These are phyloP conservation scores for Syngnathoides biaculeatus DNA, from an alignment of 2,113 vertebrate species.

Conservation along the genomic window DNA sequence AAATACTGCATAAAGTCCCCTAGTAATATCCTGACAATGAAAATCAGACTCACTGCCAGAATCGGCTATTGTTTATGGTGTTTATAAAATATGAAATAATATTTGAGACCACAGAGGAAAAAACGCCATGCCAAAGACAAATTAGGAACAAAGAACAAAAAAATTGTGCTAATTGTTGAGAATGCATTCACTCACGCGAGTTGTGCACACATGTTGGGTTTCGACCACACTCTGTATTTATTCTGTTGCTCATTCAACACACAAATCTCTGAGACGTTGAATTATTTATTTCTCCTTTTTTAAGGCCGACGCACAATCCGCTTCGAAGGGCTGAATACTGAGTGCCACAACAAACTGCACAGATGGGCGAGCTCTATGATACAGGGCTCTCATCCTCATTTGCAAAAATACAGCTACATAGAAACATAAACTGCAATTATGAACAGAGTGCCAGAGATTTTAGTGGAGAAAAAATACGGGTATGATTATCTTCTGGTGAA, in stretches of 20 bases:
- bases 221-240: not conserved
- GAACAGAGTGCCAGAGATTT: slow-evolving; percentile 18
- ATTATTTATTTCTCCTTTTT: slow-evolving; percentile 19
- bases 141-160: slow-evolving; percentile 8
- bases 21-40: not conserved
- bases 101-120: slow-evolving; percentile 18
- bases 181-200: slow-evolving; percentile 3
- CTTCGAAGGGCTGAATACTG: slow-evolving; percentile 23
- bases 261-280: slow-evolving; percentile 26
- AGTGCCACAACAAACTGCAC: slow-evolving; percentile 32
- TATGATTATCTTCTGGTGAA: slow-evolving; percentile 11
- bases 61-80: slow-evolving; percentile 6
- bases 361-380: slow-evolving; percentile 51
- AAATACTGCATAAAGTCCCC: not conserved
- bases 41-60: slow-evolving; percentile 7
- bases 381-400: slow-evolving; percentile 14
- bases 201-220: slow-evolving; percentile 2
- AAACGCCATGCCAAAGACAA: slow-evolving; percentile 20
- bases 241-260: slow-evolving; percentile 5
- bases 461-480: not conserved
- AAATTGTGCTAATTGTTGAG: slow-evolving; percentile 16
- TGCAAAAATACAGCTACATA: slow-evolving; percentile 32
- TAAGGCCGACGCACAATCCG: not conserved
- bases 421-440: slow-evolving; percentile 39
- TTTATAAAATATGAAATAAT: slow-evolving; percentile 16